These are phyloP conservation scores for Syndactyla subalaris DNA, from an alignment of 2,797 vertebrate genomes.

Conservation along the genomic window DNA sequence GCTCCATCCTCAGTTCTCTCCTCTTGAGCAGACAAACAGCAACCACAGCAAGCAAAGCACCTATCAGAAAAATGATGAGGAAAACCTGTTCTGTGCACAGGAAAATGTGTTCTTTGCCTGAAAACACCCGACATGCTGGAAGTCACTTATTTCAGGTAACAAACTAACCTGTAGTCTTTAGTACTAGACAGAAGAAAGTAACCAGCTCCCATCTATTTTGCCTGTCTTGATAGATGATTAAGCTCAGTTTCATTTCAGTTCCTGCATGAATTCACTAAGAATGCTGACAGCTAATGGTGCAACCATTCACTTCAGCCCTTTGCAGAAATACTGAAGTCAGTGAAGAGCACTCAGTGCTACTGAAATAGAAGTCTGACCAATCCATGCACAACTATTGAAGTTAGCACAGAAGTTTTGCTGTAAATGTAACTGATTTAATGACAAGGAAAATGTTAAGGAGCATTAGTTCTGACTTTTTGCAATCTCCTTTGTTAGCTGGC, in stretches of 20 bases:
- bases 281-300: not conserved
- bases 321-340: not conserved
- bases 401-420: not conserved
- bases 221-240: not conserved
- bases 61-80: accelerated
- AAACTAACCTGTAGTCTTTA: not conserved
- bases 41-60: not conserved
- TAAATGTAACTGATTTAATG: not conserved
- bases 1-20: not conserved
- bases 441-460: conserved; percentile 1
- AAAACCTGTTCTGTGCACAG: not conserved
- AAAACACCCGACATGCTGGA: not conserved
- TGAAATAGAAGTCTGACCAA: not conserved
- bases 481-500: not conserved
- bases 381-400: not conserved
- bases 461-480: not conserved
- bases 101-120: not conserved
- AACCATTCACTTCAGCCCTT: not conserved
- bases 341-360: not conserved
- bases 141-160: not conserved
- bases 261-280: not conserved
- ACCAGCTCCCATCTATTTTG: not conserved
- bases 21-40: not conserved
- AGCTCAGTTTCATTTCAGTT: not conserved
- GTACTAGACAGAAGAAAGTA: not conserved